phyloP scores from a whole-genome alignment of 2,797 vertebrate species.

The Hipposideros larvatus region DNA sequence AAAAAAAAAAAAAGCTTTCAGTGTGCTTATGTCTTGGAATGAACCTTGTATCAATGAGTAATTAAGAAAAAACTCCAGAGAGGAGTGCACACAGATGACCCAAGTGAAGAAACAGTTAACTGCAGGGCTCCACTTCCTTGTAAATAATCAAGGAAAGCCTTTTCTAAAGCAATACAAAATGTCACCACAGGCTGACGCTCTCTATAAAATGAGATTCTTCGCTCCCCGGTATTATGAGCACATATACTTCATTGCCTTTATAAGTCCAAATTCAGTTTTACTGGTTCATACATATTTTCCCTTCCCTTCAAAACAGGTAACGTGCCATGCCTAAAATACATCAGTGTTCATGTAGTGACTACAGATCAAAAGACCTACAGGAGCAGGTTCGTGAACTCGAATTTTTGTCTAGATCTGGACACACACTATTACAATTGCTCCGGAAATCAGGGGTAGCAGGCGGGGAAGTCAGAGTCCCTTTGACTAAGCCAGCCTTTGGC shows the following conservation, averaged over 20 bases:
- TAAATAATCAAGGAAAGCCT: constrained; percentile 72
- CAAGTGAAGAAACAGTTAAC: constrained; percentile 76
- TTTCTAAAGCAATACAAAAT: constrained; percentile 87
- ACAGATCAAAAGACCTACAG: background rate
- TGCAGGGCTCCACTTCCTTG: constrained; percentile 60
- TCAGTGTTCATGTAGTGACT: background rate
- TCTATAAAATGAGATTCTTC: constrained; percentile 84
- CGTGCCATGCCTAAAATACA: background rate
- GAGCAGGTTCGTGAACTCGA: constrained; percentile 40
- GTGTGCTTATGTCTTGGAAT: background rate
- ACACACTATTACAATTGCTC: background rate
- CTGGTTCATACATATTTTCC: constrained; percentile 59
- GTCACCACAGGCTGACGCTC: constrained; percentile 91
- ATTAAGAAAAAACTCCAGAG: background rate
- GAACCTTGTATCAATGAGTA: background rate
- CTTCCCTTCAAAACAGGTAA: constrained; percentile 74
- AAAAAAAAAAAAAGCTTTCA: background rate
- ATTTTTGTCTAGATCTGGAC: background rate
- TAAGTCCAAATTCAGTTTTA: constrained; percentile 77
- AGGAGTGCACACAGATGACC: background rate
- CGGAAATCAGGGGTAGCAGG: background rate
- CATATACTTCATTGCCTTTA: constrained; percentile 81
- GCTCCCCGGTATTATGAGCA: constrained; percentile 65
- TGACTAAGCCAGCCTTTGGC: background rate
- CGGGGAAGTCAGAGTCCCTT: background rate